These are phyloP conservation scores for Stratiomys singularior DNA, from an alignment of 2,888 invertebrate genomes.

Conservation along the genomic window DNA sequence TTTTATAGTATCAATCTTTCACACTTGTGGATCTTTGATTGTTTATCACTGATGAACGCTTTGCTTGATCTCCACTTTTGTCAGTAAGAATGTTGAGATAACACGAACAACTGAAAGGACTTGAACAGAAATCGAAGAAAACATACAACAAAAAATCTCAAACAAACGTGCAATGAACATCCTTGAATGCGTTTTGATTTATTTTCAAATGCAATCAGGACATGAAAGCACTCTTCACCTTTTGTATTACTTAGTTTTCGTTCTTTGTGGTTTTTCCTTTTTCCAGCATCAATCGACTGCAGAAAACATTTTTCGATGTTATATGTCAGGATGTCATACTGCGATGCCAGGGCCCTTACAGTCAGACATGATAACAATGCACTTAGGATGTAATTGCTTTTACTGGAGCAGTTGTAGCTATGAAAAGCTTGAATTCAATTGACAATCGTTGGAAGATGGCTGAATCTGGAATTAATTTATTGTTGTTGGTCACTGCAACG, in stretches of 20 bases:
- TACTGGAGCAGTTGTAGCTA: neutral
- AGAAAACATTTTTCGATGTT: slow-evolving; percentile 18
- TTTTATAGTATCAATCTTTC: neutral
- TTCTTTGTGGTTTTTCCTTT: slow-evolving; percentile 14
- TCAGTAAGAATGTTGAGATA: slow-evolving; percentile 25
- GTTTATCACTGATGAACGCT: slow-evolving; percentile 31
- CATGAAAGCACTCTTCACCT: slow-evolving; percentile 16
- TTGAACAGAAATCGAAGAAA: neutral
- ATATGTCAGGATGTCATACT: slow-evolving; percentile 13
- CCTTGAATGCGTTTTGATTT: slow-evolving; percentile 39
- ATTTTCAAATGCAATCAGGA: slow-evolving; percentile 40
- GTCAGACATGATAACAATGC: slow-evolving; percentile 16
- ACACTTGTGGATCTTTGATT: slow-evolving; percentile 23
- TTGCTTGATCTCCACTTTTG: slow-evolving; percentile 24
- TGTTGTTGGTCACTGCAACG: neutral
- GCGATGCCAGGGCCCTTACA: neutral
- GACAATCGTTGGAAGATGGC: neutral
- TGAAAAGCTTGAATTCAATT: neutral
- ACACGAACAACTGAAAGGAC: slow-evolving; percentile 9
- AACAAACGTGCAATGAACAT: neutral
- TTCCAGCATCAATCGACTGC: neutral
- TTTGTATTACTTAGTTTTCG: neutral
- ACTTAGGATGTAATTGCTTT: slow-evolving; percentile 33
- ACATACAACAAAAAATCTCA: neutral
- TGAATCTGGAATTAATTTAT: neutral